phyloP scores from a whole-genome alignment of 2,888 invertebrate species.

The Trachelus iudaicus region DNA sequence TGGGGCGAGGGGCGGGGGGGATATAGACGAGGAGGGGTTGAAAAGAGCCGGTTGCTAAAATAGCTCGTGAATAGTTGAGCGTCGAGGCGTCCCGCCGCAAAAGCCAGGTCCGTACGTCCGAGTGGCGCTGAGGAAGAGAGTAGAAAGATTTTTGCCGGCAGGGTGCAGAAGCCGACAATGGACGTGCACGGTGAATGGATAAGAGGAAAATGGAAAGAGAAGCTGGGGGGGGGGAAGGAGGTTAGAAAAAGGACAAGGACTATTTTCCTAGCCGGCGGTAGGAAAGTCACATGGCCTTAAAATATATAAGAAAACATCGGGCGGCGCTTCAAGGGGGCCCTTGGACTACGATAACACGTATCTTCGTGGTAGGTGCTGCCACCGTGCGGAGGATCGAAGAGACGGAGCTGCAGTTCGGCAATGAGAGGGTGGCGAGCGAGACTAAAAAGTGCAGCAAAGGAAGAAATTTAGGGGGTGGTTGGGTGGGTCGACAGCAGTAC shows the following conservation, averaged over 20 bases:
- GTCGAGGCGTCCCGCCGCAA: not conserved
- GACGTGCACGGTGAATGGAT: not conserved
- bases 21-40: not conserved
- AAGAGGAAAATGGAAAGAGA: not conserved
- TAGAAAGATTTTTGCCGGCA: not conserved
- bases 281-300: not conserved
- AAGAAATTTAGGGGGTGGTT: not conserved
- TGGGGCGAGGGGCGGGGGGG: not conserved
- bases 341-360: not conserved
- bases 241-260: not conserved
- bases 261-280: not conserved
- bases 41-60: not conserved
- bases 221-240: not conserved
- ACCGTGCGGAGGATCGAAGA: not conserved
- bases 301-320: slow-evolving; percentile 2
- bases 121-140: not conserved
- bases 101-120: not conserved
- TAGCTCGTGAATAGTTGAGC: not conserved
- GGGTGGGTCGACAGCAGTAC: not conserved
- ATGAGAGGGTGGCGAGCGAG: not conserved
- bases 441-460: not conserved
- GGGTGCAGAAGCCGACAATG: not conserved
- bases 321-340: not conserved
- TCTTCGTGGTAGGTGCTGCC: not conserved
- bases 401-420: slow-evolving; percentile 6